Conservation (phyloP, 2,888 invertebrate genomes). For the Rhagium mordax region DNA sequence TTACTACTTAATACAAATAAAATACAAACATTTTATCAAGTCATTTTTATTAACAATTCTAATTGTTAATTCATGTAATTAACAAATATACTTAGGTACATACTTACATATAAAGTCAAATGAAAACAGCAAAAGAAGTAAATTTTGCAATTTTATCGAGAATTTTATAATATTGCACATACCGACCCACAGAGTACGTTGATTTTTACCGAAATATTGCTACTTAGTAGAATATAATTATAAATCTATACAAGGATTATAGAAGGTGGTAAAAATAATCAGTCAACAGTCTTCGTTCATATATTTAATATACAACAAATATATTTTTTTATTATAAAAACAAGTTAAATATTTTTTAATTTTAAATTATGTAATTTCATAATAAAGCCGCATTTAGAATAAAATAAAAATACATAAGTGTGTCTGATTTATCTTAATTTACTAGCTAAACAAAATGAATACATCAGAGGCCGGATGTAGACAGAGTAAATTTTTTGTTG, state of each 20-base stretch:
- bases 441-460: no score
- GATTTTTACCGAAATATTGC: slow-evolving; percentile 19
- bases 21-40: slow-evolving; percentile 5
- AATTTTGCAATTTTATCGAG: slow-evolving; percentile 13
- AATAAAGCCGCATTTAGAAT: no score
- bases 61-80: slow-evolving; percentile 22
- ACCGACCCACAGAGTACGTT: slow-evolving; percentile 27
- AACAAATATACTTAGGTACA: slow-evolving; percentile 10
- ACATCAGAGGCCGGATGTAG: no score
- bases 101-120: slow-evolving; percentile 30
- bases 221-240: slow-evolving; percentile 8
- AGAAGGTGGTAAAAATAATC: slow-evolving; percentile 12
- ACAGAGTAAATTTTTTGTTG: no score
- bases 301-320: no score
- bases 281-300: no score
- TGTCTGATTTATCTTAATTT: no score
- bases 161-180: slow-evolving; percentile 29
- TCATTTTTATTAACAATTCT: slow-evolving; percentile 21
- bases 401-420: no score
- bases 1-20: background rate
- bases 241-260: slow-evolving; percentile 2
- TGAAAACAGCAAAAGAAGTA: slow-evolving; percentile 16
- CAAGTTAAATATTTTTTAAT: no score
- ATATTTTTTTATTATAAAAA: no score
- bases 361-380: no score